phyloP scores from a whole-genome alignment of 2,113 vertebrate genomes.

The Lepus timidus region DNA sequence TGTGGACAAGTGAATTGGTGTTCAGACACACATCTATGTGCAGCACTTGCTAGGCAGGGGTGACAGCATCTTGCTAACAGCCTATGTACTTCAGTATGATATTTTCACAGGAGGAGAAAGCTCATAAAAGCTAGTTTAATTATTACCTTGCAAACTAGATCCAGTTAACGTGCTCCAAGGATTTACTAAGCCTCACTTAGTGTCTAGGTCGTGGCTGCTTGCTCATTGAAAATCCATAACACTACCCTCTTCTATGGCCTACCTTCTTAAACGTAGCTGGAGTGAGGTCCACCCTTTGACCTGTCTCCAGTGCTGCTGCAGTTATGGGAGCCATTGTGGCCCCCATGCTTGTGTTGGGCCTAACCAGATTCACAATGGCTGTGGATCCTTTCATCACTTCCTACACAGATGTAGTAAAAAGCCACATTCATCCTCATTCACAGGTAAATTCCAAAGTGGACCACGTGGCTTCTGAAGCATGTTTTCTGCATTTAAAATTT shows the following conservation, averaged over 20 bases:
- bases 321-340: not conserved
- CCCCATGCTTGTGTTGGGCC: fast-evolving
- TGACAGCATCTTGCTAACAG: not conserved
- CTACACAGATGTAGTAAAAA: not conserved
- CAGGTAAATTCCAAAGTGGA: fast-evolving
- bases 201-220: not conserved
- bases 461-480: not conserved
- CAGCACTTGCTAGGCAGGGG: not conserved
- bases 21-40: not conserved
- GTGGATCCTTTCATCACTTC: not conserved
- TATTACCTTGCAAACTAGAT: not conserved
- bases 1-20: not conserved
- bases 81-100: not conserved
- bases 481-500: not conserved
- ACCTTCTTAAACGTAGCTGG: not conserved
- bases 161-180: not conserved
- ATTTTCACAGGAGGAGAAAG: not conserved
- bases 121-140: not conserved
- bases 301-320: not conserved
- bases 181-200: not conserved
- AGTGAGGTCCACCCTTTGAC: not conserved
- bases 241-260: too few species aligned
- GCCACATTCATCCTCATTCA: not conserved
- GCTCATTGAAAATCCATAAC: not conserved
- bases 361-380: not conserved